A percentile compares a stretch with the other conserved stretches of the same genome.
These are phyloP conservation scores for Chrysina gloriosa DNA, from an alignment of 2,888 invertebrate genomes.

Conservation along the genomic window DNA sequence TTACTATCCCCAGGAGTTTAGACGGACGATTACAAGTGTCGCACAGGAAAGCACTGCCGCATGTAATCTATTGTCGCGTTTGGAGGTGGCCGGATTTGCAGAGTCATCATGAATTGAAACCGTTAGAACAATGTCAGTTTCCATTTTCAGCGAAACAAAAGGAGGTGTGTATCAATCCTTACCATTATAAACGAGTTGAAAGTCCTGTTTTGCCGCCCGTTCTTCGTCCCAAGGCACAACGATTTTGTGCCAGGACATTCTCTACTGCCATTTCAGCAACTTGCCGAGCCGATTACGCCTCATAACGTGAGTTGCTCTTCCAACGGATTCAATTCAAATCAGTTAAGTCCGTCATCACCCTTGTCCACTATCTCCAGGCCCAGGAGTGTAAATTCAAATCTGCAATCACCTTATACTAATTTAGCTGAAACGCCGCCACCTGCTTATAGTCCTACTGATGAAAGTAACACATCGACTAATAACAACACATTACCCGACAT, in stretches of 20 bases:
- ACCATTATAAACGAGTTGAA: constrained; percentile 98
- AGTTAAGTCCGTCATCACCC: constrained; percentile 70
- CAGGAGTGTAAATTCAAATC: constrained; percentile 70
- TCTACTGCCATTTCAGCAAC: constrained; percentile 86
- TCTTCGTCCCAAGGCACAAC: constrained; percentile 93
- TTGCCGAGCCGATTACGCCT: constrained; percentile 91
- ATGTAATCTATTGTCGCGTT: constrained; percentile 98
- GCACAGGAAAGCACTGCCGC: constrained; percentile 97
- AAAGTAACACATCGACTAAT: constrained; percentile 73
- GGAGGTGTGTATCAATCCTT: constrained; percentile 99
- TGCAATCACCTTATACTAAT: constrained; percentile 72
- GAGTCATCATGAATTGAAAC: constrained; percentile 97
- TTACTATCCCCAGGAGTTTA: constrained; percentile 96
- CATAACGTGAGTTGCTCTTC: constrained; percentile 91
- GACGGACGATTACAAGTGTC: constrained; percentile 97
- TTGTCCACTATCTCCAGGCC: constrained; percentile 75
- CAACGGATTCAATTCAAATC: constrained; percentile 78
- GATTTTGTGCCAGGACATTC: constrained; percentile 95
- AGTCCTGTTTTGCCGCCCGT: constrained; percentile 98
- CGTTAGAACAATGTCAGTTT: constrained; percentile 93
- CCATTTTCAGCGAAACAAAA: constrained; percentile 98
- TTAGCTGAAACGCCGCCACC: constrained; percentile 94
- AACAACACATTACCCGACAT: constrained; percentile 67
- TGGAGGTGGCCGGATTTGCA: constrained; percentile 99
- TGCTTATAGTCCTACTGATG: constrained; percentile 92